phyloP scores from a whole-genome alignment of 2,797 vertebrate genomes.

The Parotocinclus haroldoi region DNA sequence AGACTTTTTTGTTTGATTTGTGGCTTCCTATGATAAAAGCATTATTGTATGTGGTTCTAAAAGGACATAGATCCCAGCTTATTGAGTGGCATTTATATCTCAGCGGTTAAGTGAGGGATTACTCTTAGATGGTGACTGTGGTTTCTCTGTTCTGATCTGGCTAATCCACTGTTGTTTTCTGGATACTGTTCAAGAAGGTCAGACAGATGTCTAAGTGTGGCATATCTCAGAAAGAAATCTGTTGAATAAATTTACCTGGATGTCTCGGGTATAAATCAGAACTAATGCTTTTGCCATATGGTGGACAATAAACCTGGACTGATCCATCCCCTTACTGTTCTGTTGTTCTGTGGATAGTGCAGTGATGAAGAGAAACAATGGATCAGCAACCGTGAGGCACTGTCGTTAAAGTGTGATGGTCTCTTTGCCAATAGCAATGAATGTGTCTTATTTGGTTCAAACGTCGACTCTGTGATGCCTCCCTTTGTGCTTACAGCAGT shows the following conservation, averaged over 20 bases:
- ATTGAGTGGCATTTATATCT: neutral
- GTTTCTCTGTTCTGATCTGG: neutral
- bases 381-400: conserved; percentile 1
- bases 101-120: conserved; percentile 1
- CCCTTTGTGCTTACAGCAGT: conserved; percentile 1
- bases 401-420: conserved; percentile 24
- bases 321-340: neutral
- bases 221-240: conserved; percentile 13
- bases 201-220: conserved; percentile 4
- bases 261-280: neutral
- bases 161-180: conserved; percentile 2
- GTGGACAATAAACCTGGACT: neutral
- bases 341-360: conserved; percentile 20
- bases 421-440: conserved; percentile 18
- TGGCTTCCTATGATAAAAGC: conserved; percentile 5
- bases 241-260: neutral
- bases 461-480: conserved; percentile 14
- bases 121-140: neutral
- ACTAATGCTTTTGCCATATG: neutral
- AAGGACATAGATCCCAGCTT: conserved; percentile 4
- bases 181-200: neutral
- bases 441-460: conserved; percentile 28
- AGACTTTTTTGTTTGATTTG: neutral
- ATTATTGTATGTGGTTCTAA: neutral
- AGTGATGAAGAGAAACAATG: conserved; percentile 9